These are phyloP conservation scores for Coilia nasus DNA, from an alignment of 2,797 vertebrate genomes.

Conservation along the genomic window DNA sequence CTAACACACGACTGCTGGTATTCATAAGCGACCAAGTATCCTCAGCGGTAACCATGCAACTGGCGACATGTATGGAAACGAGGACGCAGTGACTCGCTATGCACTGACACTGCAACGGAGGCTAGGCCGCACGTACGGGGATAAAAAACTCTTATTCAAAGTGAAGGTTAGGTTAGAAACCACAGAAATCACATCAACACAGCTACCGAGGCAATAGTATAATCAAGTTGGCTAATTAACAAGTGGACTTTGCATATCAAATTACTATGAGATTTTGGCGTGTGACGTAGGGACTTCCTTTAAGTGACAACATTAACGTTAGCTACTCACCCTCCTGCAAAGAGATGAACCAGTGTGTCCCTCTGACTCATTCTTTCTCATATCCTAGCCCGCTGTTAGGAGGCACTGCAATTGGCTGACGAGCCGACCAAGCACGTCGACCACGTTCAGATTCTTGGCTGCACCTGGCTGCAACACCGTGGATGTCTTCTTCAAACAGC, in stretches of 20 bases:
- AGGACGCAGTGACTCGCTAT: conserved; percentile 7
- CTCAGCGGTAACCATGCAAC: not conserved
- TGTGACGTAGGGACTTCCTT: conserved; percentile 23
- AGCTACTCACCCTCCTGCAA: conserved; percentile 90
- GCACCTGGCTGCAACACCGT: conserved; percentile 15
- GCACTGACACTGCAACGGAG: conserved; percentile 13
- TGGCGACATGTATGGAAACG: not conserved
- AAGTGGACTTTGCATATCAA: not conserved
- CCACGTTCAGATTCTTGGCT: not conserved
- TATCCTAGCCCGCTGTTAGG: conserved; percentile 75
- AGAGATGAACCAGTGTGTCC: conserved; percentile 96
- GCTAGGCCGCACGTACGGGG: not conserved
- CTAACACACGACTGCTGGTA: not conserved
- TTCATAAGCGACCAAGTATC: not conserved
- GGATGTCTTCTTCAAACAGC: conserved; percentile 4
- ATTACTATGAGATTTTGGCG: not conserved
- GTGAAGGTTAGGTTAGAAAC: not conserved
- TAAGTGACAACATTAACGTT: conserved; percentile 10
- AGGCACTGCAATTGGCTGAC: not conserved
- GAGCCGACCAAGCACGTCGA: conserved; percentile 4
- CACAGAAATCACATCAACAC: not conserved
- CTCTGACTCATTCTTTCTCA: conserved; percentile 95
- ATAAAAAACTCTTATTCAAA: not conserved
- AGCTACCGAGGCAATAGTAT: not conserved
- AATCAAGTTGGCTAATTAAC: not conserved